A percentile compares a stretch with the other conserved stretches of the same genome.
Evolutionary conservation across 2,797 vertebrate species (phyloP).

Genomic region (Rhynchotus rufescens): DNA sequence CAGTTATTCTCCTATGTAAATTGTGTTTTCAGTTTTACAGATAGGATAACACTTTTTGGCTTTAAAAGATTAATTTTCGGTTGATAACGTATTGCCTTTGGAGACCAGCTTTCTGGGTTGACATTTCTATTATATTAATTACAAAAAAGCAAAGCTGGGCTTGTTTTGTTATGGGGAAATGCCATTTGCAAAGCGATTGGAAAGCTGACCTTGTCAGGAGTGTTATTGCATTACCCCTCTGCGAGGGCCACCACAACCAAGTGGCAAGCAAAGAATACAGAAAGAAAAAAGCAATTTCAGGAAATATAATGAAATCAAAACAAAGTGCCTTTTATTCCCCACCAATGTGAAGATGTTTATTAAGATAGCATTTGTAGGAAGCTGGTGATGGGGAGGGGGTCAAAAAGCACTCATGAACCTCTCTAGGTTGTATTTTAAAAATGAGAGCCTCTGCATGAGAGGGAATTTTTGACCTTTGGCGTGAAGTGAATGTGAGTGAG

Average conservation of each 20-base stretch:
- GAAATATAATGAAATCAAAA: conserved; percentile 76
- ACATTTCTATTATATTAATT: conserved; percentile 60
- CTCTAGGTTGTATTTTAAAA: background rate
- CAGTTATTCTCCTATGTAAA: background rate
- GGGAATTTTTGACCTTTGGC: conserved; percentile 10
- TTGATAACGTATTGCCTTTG: conserved; percentile 9
- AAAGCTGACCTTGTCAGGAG: conserved; percentile 65
- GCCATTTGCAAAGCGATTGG: conserved; percentile 65
- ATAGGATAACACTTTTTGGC: background rate
- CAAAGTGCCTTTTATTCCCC: conserved; percentile 65
- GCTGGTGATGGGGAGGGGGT: background rate
- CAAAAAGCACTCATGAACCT: background rate
- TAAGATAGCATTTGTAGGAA: conserved; percentile 57
- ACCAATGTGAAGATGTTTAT: conserved; percentile 64
- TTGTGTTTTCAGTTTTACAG: background rate
- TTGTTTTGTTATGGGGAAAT: conserved; percentile 58
- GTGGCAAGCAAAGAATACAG: conserved; percentile 18
- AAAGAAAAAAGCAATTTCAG: conserved; percentile 77
- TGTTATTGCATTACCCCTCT: conserved; percentile 55
- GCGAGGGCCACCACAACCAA: conserved; percentile 29
- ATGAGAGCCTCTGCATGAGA: background rate
- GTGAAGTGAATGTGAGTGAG: background rate
- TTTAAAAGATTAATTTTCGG: conserved; percentile 21
- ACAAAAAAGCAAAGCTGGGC: background rate
- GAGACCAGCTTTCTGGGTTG: conserved; percentile 35